Evolutionary conservation across 2,797 vertebrate species (phyloP).

Genomic region (Coccyzus lansbergi): DNA sequence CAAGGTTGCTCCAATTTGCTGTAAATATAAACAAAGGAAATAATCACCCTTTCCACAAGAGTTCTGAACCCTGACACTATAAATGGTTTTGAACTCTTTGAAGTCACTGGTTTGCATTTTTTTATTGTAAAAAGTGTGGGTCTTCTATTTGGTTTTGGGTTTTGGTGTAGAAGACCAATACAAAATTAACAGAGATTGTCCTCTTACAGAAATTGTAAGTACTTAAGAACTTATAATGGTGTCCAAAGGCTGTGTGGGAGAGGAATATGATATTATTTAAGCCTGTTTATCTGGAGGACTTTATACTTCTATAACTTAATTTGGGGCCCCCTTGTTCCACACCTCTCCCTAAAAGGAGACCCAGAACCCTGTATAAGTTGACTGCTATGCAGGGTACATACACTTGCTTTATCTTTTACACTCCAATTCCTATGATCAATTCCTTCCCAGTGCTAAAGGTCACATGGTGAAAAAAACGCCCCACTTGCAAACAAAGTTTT

Average conservation of each 20-base stretch:
- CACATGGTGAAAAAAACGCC: neutral
- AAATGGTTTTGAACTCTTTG: neutral
- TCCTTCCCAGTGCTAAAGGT: neutral
- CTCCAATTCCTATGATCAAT: neutral
- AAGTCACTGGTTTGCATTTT: neutral
- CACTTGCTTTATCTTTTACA: neutral
- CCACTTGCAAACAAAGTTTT: neutral
- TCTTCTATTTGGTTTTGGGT: rapidly evolving
- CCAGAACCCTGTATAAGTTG: neutral
- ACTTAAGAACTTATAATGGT: neutral
- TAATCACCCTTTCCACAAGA: neutral
- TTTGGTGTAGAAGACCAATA: neutral
- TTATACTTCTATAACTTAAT: neutral
- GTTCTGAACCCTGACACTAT: neutral
- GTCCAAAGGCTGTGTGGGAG: rapidly evolving
- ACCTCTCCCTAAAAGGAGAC: neutral
- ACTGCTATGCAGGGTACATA: no score
- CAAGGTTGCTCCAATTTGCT: neutral
- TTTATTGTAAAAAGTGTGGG: neutral
- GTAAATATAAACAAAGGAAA: neutral
- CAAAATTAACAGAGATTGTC: neutral
- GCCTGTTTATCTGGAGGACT: neutral
- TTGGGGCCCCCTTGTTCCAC: neutral
- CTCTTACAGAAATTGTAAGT: rapidly evolving
- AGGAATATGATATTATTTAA: neutral